A percentile compares a stretch with the other conserved stretches of the same genome.
Conservation (phyloP, 2,113 vertebrate species). For the Azemiops feae region DNA sequence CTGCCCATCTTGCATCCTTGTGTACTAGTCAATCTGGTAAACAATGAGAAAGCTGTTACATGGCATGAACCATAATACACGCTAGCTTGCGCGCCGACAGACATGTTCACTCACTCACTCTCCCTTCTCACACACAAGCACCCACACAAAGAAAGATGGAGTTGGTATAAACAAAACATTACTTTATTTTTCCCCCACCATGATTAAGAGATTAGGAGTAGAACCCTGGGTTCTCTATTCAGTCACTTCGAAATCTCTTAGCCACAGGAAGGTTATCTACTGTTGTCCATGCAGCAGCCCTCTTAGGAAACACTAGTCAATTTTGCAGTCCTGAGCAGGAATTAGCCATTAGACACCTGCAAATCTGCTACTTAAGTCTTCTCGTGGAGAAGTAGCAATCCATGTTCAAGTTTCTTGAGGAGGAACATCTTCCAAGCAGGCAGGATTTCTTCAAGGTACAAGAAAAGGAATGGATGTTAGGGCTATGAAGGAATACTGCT, state of each 20-base stretch:
- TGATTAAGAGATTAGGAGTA: neutral
- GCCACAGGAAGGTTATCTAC: neutral
- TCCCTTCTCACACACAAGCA: neutral
- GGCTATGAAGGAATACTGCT: conserved; percentile 48
- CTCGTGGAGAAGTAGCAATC: conserved; percentile 56
- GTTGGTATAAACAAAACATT: neutral
- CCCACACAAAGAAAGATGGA: neutral
- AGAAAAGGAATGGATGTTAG: conserved; percentile 45
- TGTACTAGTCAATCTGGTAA: conserved; percentile 54
- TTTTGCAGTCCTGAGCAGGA: conserved; percentile 62
- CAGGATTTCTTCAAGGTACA: conserved; percentile 54
- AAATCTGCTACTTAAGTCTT: conserved; percentile 51
- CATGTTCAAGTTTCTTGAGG: conserved; percentile 40
- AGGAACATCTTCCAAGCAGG: conserved; percentile 63
- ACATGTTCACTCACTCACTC: neutral
- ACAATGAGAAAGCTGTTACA: conserved; percentile 65
- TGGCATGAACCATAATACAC: conserved; percentile 53
- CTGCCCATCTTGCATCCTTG: conserved; percentile 46
- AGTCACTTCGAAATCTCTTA: neutral
- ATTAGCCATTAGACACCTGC: conserved; percentile 56
- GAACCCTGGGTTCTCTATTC: neutral
- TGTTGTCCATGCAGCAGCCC: neutral
- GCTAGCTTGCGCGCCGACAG: conserved; percentile 10
- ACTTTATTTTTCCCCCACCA: neutral
- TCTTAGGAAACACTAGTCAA: conserved; percentile 37